Evolutionary conservation across 2,888 invertebrate species (phyloP), one percentile per base, ranked within the genome.

Genomic region (Onchidella celtica): DNA sequence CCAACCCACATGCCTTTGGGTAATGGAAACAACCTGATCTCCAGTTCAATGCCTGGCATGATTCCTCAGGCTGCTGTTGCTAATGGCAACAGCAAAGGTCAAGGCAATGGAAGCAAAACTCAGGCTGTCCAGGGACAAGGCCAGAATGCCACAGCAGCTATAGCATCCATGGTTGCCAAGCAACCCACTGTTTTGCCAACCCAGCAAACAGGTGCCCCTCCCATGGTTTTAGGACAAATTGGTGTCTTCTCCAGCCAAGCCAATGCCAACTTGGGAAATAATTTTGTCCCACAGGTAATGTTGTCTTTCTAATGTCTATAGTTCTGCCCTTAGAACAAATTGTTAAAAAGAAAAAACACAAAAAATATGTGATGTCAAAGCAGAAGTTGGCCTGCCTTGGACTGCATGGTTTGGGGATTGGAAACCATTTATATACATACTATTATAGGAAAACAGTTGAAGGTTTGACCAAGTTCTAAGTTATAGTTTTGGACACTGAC

Each of bases 161-260:
- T 89, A 1, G 87, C 89, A 21, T 85, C 90, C 9, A 85, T 90
- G 84, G 88, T 91, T 68, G 90, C 89, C 32, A 90, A 90, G 14
- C 91, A 76, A 14, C 38, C 63, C 1, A 76, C 76, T 29, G 76
- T 83, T 3, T 86, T 91, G 29, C 86, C 90, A 83, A 86, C 90
- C 17, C 88, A 88, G 32, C 90, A 90, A 77, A 85, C 88, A 57
- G 86, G 84, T 6, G 85, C 86, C 9, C 86, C 87, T 14, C 88
- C 90, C 0, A 83, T 91, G 4, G 86, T 91, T 57, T 85, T 90
- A 29, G 90, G 90, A 27, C 90, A 90, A 73, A 83, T 90, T 75
- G 90, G 91, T 73, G 86, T 87, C 2, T 81, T 87, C 34, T 84
- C 87, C 36, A 85, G 82, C 63, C 87, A 85, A 59, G 80, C 74